These are phyloP conservation scores for Caiman crocodilus DNA, from an alignment of 2,797 vertebrate genomes.

Conservation along the genomic window DNA sequence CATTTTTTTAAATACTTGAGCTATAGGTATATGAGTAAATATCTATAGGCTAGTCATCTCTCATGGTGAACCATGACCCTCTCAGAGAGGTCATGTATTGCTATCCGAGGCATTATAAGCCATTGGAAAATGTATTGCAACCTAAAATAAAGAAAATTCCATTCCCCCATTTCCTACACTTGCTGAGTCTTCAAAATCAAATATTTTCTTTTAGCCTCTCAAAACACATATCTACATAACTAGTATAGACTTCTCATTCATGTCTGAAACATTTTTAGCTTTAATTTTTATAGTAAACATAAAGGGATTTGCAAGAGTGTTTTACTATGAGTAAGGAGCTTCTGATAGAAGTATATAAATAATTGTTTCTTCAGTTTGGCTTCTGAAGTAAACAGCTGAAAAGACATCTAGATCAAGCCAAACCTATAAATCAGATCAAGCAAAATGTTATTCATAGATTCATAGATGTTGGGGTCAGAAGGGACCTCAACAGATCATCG, in stretches of 20 bases:
- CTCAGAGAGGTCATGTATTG: slow-evolving; percentile 17
- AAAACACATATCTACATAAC: background rate
- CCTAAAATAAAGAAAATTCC: slow-evolving; percentile 27
- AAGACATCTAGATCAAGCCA: too few relatives aligned
- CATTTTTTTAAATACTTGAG: background rate
- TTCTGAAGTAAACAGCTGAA: too few relatives aligned
- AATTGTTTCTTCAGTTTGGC: too few relatives aligned
- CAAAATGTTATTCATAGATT: too few relatives aligned
- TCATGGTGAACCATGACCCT: slow-evolving; percentile 6
- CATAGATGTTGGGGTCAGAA: too few relatives aligned
- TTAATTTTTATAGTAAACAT: background rate
- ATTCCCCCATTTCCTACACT: background rate
- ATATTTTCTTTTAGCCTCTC: background rate
- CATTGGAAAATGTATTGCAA: slow-evolving; percentile 40
- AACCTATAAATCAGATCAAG: too few relatives aligned
- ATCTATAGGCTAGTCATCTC: background rate
- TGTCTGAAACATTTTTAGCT: background rate
- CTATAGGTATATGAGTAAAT: background rate
- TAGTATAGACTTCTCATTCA: background rate
- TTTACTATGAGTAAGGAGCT: too few relatives aligned
- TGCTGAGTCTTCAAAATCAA: background rate
- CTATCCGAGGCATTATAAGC: background rate
- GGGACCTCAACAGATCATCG: too few relatives aligned
- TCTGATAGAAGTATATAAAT: too few relatives aligned
- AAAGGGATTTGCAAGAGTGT: background rate